Evolutionary conservation across 2,113 vertebrate species (phyloP).

Genomic region (Oryzias melastigma): DNA sequence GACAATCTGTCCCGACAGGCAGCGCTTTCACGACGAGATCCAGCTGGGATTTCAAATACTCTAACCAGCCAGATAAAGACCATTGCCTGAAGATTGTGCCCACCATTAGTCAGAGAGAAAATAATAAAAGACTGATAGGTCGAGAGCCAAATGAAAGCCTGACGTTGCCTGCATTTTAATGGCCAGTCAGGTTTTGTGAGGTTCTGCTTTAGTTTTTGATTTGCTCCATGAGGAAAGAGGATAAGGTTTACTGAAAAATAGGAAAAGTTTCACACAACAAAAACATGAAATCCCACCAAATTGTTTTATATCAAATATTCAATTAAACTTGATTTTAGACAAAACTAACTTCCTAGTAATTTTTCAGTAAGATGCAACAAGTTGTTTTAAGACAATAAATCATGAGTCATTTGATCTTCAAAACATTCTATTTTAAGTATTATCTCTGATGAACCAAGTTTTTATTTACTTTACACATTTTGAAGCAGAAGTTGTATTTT

Average conservation of each 20-base stretch:
- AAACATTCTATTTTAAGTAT: no score
- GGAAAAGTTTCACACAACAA: not conserved
- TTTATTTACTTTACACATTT: no score
- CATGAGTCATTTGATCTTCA: no score
- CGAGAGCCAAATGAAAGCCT: constrained; percentile 62
- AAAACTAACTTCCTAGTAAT: no score
- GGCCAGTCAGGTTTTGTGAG: constrained; percentile 41
- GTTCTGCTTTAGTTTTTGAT: constrained; percentile 31
- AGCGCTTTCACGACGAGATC: constrained; percentile 66
- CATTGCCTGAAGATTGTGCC: constrained; percentile 61
- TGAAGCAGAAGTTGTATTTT: no score
- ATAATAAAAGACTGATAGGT: constrained; percentile 48
- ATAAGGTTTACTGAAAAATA: constrained; percentile 25
- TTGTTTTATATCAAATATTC: no score
- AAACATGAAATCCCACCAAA: no score
- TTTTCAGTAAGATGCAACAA: no score
- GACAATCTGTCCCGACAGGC: constrained; percentile 73
- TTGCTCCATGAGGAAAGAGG: constrained; percentile 1
- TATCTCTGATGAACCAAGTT: no score
- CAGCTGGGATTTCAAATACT: constrained; percentile 74
- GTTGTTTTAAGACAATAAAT: no score
- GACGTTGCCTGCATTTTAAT: constrained; percentile 75
- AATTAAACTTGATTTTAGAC: no score
- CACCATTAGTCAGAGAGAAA: constrained; percentile 42
- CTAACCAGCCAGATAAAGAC: constrained; percentile 70